Percentiles rank a stretch among this genome's conserved stretches.
These are phyloP conservation scores for Platyrinchus mystaceus DNA, from an alignment of 2,797 vertebrate species.

Conservation along the genomic window DNA sequence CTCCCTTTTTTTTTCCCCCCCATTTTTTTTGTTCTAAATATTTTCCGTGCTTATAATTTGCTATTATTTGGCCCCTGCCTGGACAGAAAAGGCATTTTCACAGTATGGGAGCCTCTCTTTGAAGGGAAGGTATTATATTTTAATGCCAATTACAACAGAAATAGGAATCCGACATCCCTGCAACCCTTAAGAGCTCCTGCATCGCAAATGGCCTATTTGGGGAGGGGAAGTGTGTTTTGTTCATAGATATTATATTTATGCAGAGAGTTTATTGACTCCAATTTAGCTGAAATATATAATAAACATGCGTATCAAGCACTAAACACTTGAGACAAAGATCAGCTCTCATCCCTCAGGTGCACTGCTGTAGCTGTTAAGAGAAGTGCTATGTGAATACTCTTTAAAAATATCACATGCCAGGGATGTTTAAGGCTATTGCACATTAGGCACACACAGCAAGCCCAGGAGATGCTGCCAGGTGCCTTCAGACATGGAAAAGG, in stretches of 20 bases:
- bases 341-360: conserved; percentile 19
- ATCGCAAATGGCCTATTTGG: conserved; percentile 20
- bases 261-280: conserved; percentile 60
- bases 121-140: conserved; percentile 32
- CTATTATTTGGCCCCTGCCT: conserved; percentile 63
- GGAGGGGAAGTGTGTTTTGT: conserved; percentile 40
- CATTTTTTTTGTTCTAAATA: conserved; percentile 30
- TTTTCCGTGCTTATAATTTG: conserved; percentile 65
- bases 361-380: neutral
- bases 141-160: conserved; percentile 56
- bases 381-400: neutral
- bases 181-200: conserved; percentile 24
- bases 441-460: neutral
- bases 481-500: neutral
- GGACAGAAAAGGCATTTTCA: conserved; percentile 57
- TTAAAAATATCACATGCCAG: neutral
- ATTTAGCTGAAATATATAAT: conserved; percentile 60
- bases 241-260: conserved; percentile 51
- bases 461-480: neutral
- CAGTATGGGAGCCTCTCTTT: conserved; percentile 39
- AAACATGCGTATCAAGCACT: conserved; percentile 39
- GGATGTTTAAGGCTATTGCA: neutral
- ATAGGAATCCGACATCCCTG: conserved; percentile 40
- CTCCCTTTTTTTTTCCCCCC: neutral
- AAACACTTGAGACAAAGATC: conserved; percentile 51